Evolutionary conservation across 2,113 vertebrate genomes (phyloP), one percentile per base, ranked within the genome.

Genomic region (Nothoprocta perdicaria): DNA sequence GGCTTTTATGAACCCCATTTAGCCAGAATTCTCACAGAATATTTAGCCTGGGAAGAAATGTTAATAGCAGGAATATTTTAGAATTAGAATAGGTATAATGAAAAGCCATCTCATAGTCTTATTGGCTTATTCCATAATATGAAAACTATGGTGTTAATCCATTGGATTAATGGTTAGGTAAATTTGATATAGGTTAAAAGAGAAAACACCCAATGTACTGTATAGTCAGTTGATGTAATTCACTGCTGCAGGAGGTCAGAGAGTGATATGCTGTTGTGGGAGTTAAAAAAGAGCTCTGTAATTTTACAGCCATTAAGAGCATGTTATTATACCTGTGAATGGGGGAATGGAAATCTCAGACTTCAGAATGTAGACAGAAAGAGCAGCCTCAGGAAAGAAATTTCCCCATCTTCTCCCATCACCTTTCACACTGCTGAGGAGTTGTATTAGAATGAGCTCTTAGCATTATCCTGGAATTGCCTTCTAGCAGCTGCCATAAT

Each of bases 271-370:
- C 93, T 94, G 75, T 38, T 71, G 89, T 9, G 89, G 66, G 91
- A 95, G 91, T 92, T 93, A 82, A 92, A 93, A 96, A 95, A 86
- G 92, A 84, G 90, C 90, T 86, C 92, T 95, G 93, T 95, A 96
- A 95, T 97, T 97, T 95, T 94, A 94, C 81, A 92, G 90, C 93
- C 92, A 96, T 97, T 96, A 96, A 93, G 69, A 89, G 62, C 55
- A 89, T 92, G 91, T 89, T 92, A 90, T 95, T 95, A 96, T 93
- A 93, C 86, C 90, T 80, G 76, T 29, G 91, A 93, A 92, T 63
- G 72, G 52, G 50, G 50, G 78, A 88, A 78, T 63, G 61, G 90
- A 94, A 90, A 89, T 94, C 95, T 96, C 86, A 52, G 50, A 75
- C 65, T 86, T 82, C 78, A 69, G 81, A 88, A 86, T 67, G 57